phyloP scores from a whole-genome alignment of 2,797 vertebrate genomes.

The Acanthopagrus latus region DNA sequence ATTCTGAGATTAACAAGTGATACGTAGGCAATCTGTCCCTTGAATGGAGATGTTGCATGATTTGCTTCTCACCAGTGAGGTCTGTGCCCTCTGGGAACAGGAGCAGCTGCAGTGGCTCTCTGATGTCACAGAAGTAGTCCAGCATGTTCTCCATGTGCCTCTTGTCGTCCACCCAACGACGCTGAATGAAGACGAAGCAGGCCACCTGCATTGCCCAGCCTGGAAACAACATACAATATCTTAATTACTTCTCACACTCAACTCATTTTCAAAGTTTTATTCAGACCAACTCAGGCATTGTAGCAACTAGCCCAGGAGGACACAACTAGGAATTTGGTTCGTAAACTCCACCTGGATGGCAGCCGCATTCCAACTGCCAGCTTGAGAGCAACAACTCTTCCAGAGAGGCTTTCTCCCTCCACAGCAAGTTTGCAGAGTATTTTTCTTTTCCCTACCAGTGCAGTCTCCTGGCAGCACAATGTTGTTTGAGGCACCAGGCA shows the following conservation, averaged over 20 bases:
- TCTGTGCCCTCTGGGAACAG: constrained; percentile 99
- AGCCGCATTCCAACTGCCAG: too few relatives aligned
- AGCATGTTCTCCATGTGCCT: constrained; percentile 94
- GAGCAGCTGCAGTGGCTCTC: constrained; percentile 95
- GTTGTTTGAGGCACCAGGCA: too few relatives aligned
- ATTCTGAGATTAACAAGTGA: constrained; percentile 27
- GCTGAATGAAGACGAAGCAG: constrained; percentile 95
- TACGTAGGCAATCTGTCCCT: constrained; percentile 7
- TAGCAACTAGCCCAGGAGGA: too few relatives aligned
- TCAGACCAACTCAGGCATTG: too few relatives aligned
- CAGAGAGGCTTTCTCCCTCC: too few relatives aligned
- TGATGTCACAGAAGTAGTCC: constrained; percentile 97
- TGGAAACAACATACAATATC: constrained; percentile 63
- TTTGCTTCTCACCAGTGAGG: constrained; percentile 90
- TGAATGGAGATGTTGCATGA: constrained; percentile 6
- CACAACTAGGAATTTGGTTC: too few relatives aligned
- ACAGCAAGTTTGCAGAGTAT: too few relatives aligned
- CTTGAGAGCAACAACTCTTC: too few relatives aligned
- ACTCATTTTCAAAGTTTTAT: not conserved
- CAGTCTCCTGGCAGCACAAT: too few relatives aligned
- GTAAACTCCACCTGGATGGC: too few relatives aligned
- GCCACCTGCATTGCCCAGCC: constrained; percentile 99
- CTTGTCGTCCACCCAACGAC: constrained; percentile 95
- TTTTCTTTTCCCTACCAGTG: too few relatives aligned
- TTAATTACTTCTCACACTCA: constrained; percentile 21